Percentiles rank a stretch among this genome's conserved stretches.
phyloP scores from a whole-genome alignment of 2,797 vertebrate genomes.

The Epinephelus malabaricus region DNA sequence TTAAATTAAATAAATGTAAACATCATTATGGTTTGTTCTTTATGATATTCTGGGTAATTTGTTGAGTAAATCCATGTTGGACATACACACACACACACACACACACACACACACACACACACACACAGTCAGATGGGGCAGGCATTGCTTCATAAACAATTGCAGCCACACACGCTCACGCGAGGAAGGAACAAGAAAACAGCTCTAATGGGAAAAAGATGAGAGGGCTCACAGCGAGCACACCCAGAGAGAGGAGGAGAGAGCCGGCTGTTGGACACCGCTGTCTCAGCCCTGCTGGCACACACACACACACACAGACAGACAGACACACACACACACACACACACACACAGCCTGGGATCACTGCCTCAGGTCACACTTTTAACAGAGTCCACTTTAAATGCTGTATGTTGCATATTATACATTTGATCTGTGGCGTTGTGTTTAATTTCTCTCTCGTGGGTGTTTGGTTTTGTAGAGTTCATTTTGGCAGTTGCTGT shows the following conservation, averaged over 20 bases:
- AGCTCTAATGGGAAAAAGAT: constrained; percentile 86
- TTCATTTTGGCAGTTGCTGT: neutral
- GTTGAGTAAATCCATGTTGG: constrained; percentile 22
- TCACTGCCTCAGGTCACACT: constrained; percentile 31
- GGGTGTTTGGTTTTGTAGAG: neutral
- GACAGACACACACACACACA: too few relatives aligned
- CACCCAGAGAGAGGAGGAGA: constrained; percentile 65
- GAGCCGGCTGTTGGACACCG: constrained; percentile 62
- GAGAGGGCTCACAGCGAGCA: constrained; percentile 74
- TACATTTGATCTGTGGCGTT: neutral
- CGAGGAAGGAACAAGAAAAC: constrained; percentile 80
- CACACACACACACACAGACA: neutral
- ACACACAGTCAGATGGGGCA: constrained; percentile 54
- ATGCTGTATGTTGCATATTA: neutral
- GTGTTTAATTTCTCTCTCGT: neutral
- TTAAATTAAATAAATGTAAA: neutral
- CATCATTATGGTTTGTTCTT: neutral
- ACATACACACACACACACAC: constrained; percentile 1
- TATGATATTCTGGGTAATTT: constrained; percentile 5
- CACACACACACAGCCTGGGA: constrained; percentile 6
- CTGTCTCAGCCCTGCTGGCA: constrained; percentile 49
- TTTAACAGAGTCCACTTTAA: constrained; percentile 6
- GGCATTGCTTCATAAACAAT: constrained; percentile 78
- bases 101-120: constrained; percentile 28
- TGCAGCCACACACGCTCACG: constrained; percentile 74